Base-by-base conservation (phyloP, 1,140 invertebrate species). In the Thaumetopoea pityocampa region DNA sequence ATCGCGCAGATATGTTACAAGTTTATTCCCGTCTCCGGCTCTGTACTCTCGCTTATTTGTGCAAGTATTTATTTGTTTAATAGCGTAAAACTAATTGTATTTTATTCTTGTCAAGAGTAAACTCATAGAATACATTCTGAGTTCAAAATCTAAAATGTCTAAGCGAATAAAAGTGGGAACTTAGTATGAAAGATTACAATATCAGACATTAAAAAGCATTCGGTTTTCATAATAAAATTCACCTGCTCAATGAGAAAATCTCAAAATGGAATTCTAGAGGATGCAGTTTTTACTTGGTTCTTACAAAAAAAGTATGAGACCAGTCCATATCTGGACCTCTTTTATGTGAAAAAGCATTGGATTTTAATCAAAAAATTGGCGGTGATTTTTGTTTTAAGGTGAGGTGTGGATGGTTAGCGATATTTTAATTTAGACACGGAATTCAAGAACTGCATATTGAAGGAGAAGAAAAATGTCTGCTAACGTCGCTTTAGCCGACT, bases 381-480 rank as follows among this genome's bases (percentile, higher is more conserved):
- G n/a, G 23, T 24, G 23, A 24, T 24, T n/a, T 9, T 24, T 24
- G 6, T 24, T 24, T 24, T 9, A 24, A 24, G n/a, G 23, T 9
- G 23, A 24, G 23, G 6, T 24, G 23, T 24, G 23, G 23, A 24
- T 24, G 51, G 44, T 51, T 53, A 46, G 43, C 45, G 47, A 27
- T 29, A 49, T 58, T 54, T 46, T 51, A 58, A 30, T 51, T 36
- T 22, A 53, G 51, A 43, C 47, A 49, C 53, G 46, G 46, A 33
- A 54, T 58, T 49, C 47, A 53, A 54, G 40, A 55, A 35, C 51
- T 35, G 2, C 26, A 55, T 37, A 41, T 52, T 47, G 23, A 46
- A 51, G 49, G 46, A 48, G 43, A 51, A n/a, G n/a, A 50, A 62
- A 51, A 42, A 32, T 49, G 22, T 54, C 47, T 48, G 44, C 47